These are phyloP conservation scores for Sebastes cheni DNA, from an alignment of 2,797 vertebrate species.

Conservation along the genomic window DNA sequence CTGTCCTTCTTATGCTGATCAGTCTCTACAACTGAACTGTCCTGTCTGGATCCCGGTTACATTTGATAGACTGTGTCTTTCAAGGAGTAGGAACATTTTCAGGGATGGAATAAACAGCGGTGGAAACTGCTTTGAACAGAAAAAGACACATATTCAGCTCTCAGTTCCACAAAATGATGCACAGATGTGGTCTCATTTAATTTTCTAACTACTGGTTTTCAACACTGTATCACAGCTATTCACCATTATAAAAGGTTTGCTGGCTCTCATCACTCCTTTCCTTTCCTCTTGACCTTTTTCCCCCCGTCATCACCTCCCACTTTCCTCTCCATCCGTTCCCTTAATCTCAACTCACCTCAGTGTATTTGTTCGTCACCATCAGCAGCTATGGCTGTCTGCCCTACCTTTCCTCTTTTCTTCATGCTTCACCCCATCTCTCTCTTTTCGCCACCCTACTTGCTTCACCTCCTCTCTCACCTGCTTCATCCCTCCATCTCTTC, in stretches of 20 bases:
- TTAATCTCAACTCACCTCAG: slow-evolving; percentile 1
- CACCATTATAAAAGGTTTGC: neutral
- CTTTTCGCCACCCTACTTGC: neutral
- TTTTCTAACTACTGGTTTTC: neutral
- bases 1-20: neutral
- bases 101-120: neutral
- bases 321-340: neutral
- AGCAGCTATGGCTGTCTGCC: neutral
- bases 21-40: slow-evolving; percentile 2
- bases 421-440: neutral
- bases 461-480: slow-evolving; percentile 25
- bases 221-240: neutral
- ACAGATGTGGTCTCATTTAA: neutral
- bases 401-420: slow-evolving; percentile 13
- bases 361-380: slow-evolving; percentile 5
- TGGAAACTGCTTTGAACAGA: neutral
- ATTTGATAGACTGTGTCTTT: neutral
- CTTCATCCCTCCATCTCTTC: slow-evolving; percentile 11
- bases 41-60: neutral
- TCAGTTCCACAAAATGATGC: neutral
- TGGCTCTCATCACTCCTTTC: neutral
- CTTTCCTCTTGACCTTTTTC: neutral
- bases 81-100: neutral
- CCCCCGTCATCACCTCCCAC: neutral
- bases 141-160: neutral